Base-by-base conservation (phyloP, 2,113 vertebrate species). In the Mormyrus lacerda region DNA sequence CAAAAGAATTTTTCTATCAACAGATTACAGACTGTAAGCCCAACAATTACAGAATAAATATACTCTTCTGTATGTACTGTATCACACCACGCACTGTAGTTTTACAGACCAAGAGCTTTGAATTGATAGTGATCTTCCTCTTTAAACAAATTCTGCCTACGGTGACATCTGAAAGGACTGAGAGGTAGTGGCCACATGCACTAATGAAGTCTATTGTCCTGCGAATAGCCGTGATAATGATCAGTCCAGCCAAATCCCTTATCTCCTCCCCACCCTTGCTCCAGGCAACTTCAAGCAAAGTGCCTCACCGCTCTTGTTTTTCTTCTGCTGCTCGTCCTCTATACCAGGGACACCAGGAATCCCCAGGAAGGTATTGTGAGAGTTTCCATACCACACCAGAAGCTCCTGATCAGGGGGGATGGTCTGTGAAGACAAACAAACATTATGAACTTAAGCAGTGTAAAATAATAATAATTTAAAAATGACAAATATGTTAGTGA, bases 331-430 rank as follows among this genome's bases (percentile, higher is more conserved):
- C 55, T 99, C 98, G 0, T 99, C 98, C 48, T 99, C 98, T 15
- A 96, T 95, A 31, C 98, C 98, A 0, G 98, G 97, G 17, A 99
- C 98, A 0, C 98, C 98, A 0, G 98, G 98, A 65, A 99, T 99
- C 19, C 98, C 98, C 91, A 99, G 94, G 92, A 99, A 99, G 11
- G 97, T 99, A 93, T 97, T 99, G 90, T 99, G 98, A 0, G 98
- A 98, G 93, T 99, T 99, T 61, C 98, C 97, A 0, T 99, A 99
- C 98, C 98, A 99, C 48, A 99, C 98, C 84, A 99, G 95, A 90
- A 99, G 94, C 90, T 99, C 98, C 94, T 99, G 98, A 91, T 99
- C 98, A 0, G 98, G 98, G 24, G 98, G 98, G 90, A 99, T 98
- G 61, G 98, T 99, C 98, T 99, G 90, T 11, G 89, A 39, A 51